Conservation (phyloP, 2,113 vertebrate species). For the Perca fluviatilis region DNA sequence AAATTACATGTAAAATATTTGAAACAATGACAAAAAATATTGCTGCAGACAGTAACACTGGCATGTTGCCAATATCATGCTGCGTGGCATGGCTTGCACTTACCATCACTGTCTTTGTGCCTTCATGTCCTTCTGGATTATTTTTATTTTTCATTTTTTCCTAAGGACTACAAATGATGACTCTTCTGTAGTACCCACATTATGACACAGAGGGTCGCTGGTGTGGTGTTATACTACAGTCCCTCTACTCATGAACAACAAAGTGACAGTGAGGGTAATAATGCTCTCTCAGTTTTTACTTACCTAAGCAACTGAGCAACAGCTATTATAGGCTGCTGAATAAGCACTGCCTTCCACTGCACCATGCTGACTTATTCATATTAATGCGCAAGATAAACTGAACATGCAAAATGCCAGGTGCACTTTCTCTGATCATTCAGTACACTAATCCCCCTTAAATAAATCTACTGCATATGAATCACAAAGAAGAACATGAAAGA, state of each 20-base stretch:
- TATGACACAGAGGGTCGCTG: slow-evolving; percentile 43
- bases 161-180: not conserved
- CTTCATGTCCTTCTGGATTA: not conserved
- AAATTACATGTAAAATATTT: slow-evolving; percentile 27
- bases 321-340: slow-evolving; percentile 14
- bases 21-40: not conserved
- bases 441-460: not conserved
- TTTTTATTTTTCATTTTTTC: not conserved
- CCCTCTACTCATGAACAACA: not conserved
- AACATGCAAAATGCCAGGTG: not conserved
- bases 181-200: slow-evolving; percentile 21
- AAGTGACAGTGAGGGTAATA: not conserved
- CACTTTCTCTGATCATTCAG: not conserved
- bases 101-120: not conserved
- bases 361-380: not conserved
- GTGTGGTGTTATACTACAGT: not conserved
- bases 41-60: not conserved
- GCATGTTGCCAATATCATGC: not conserved
- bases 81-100: not conserved
- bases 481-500: not conserved
- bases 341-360: not conserved
- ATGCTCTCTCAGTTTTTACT: slow-evolving; percentile 13
- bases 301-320: slow-evolving; percentile 32
- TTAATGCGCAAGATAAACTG: not conserved
- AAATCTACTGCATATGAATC: not conserved